phyloP scores from a whole-genome alignment of 2,888 invertebrate genomes.

The Rapana venosa region DNA sequence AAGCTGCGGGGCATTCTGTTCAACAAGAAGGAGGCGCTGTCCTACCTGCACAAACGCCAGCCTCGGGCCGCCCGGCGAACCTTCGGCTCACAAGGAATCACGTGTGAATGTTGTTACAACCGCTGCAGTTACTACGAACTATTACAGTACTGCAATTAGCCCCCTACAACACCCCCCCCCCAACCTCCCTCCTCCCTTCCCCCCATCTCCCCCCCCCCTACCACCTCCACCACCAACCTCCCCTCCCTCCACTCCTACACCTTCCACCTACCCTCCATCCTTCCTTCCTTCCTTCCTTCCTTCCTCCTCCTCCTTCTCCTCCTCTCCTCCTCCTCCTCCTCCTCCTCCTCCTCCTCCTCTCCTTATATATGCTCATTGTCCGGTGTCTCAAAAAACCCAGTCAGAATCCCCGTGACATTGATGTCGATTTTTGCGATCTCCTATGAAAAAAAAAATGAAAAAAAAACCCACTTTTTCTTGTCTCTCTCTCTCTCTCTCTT shows the following conservation, averaged over 20 bases:
- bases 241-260: background rate
- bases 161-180: background rate
- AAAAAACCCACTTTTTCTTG: background rate
- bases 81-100: slow-evolving; percentile 34
- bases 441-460: background rate
- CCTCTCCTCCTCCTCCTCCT: background rate
- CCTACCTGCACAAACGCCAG: slow-evolving; percentile 28
- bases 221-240: too few species aligned
- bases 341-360: background rate
- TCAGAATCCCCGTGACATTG: slow-evolving; percentile 18
- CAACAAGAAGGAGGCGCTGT: slow-evolving; percentile 33
- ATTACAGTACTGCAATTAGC: slow-evolving; percentile 32
- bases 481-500: too few species aligned
- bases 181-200: background rate
- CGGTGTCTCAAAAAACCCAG: background rate
- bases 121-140: slow-evolving; percentile 25
- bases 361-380: background rate
- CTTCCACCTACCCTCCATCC: background rate
- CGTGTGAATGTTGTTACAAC: slow-evolving; percentile 40
- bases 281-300: background rate
- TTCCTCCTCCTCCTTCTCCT: background rate
- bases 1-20: slow-evolving; percentile 22
- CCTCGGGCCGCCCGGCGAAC: background rate
- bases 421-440: background rate
- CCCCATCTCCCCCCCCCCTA: background rate